These are phyloP conservation scores for Zygogramma bicolorata DNA, from an alignment of 2,888 invertebrate genomes.

Conservation along the genomic window DNA sequence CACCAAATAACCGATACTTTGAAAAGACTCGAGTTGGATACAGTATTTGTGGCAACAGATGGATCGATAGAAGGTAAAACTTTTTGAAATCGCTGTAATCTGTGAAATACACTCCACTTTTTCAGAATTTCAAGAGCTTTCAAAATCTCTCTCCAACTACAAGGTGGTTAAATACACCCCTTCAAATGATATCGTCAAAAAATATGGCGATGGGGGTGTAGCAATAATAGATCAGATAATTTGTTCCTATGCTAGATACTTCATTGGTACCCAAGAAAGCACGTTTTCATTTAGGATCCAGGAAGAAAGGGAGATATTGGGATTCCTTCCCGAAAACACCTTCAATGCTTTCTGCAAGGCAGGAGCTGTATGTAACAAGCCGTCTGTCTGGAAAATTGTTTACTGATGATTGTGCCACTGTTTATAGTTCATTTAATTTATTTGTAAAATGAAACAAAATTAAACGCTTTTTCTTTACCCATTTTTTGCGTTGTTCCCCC, in stretches of 20 bases:
- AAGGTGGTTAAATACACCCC: slow-evolving; percentile 67
- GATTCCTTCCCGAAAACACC: slow-evolving; percentile 83
- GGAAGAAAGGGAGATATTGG: slow-evolving; percentile 96
- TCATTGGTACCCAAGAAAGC: slow-evolving; percentile 93
- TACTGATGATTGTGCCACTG: slow-evolving; percentile 62
- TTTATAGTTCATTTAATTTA: neutral
- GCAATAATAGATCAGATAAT: slow-evolving; percentile 97
- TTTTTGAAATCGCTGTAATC: slow-evolving; percentile 1
- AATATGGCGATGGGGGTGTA: slow-evolving; percentile 84
- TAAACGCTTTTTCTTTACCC: too few relatives aligned
- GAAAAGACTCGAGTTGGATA: slow-evolving; percentile 70
- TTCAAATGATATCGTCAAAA: slow-evolving; percentile 66
- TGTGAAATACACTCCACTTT: too few relatives aligned
- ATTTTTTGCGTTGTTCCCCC: too few relatives aligned
- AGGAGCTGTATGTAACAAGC: slow-evolving; percentile 76
- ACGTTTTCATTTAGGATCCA: slow-evolving; percentile 97
- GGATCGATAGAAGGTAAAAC: slow-evolving; percentile 71
- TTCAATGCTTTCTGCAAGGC: slow-evolving; percentile 89
- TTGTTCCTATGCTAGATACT: slow-evolving; percentile 87
- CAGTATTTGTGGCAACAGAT: slow-evolving; percentile 90
- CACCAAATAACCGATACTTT: slow-evolving; percentile 77
- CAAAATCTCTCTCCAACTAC: slow-evolving; percentile 63
- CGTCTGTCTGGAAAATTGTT: slow-evolving; percentile 82
- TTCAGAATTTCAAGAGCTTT: slow-evolving; percentile 69
- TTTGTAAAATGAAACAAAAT: neutral